A percentile compares a stretch with the other conserved stretches of the same genome.
phyloP scores from a whole-genome alignment of 2,888 invertebrate genomes.

The Drosophila prolongata region DNA sequence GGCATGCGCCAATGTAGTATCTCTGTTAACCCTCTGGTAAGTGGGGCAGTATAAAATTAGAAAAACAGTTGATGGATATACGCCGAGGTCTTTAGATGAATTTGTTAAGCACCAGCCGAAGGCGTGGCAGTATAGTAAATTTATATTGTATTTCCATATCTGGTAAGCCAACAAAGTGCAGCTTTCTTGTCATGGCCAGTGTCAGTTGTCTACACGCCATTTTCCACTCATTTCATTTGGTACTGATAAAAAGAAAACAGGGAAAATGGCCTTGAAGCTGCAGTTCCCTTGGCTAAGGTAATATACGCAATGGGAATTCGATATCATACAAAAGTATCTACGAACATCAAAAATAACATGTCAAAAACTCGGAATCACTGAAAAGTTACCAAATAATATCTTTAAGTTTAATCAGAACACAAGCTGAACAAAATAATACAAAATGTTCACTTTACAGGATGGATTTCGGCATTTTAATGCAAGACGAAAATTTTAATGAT shows the following conservation, averaged over 20 bases:
- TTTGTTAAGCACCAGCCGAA: not conserved
- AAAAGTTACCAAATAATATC: too few relatives aligned
- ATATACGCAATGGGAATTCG: not conserved
- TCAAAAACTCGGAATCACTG: too few relatives aligned
- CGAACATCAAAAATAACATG: too few relatives aligned
- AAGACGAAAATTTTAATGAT: not conserved
- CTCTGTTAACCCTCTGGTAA: conserved; percentile 14
- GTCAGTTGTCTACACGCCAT: not conserved
- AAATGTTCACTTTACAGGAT: conserved; percentile 1
- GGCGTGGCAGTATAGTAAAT: conserved; percentile 9
- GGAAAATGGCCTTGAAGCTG: not conserved
- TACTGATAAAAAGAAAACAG: not conserved
- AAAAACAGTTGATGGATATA: conserved; percentile 15
- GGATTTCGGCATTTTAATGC: not conserved
- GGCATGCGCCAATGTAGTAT: conserved; percentile 16
- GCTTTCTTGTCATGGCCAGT: conserved; percentile 13
- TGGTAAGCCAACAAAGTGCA: conserved; percentile 31
- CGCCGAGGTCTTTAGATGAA: conserved; percentile 4
- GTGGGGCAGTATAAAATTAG: conserved; percentile 4
- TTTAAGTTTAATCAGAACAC: too few relatives aligned
- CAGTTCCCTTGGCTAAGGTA: conserved; percentile 1
- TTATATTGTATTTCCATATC: conserved; percentile 4
- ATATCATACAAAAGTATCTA: not conserved
- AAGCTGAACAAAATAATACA: too few relatives aligned
- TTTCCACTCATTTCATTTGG: not conserved